phyloP scores from a whole-genome alignment of 1,140 invertebrate species.

The Geopemphigus sp. region DNA sequence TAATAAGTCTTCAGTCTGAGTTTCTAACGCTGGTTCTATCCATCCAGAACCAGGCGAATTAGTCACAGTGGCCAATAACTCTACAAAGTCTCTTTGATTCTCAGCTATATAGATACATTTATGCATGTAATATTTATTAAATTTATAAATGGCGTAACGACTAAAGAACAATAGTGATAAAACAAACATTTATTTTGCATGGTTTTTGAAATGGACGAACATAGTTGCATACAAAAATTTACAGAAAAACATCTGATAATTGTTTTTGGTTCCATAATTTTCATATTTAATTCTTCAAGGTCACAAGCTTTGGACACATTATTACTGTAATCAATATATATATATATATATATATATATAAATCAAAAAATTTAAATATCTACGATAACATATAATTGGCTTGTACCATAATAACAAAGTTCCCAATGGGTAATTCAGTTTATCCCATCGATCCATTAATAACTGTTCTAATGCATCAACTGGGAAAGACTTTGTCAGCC shows the following conservation, averaged over 20 bases:
- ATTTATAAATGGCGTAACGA: background rate
- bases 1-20: slow-evolving; percentile 24
- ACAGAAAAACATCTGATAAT: slow-evolving; percentile 23
- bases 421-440: slow-evolving; percentile 29
- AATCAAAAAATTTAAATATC: background rate
- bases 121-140: background rate
- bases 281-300: slow-evolving; percentile 7
- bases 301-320: background rate
- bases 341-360: too few species aligned
- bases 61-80: slow-evolving; percentile 27
- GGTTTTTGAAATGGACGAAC: slow-evolving; percentile 29
- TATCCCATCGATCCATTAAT: slow-evolving; percentile 29
- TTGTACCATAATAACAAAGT: slow-evolving; percentile 34
- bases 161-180: background rate
- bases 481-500: slow-evolving; percentile 36
- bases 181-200: slow-evolving; percentile 27
- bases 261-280: slow-evolving; percentile 38
- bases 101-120: slow-evolving; percentile 31
- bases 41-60: slow-evolving; percentile 39
- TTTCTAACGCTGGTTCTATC: slow-evolving; percentile 34
- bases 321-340: slow-evolving; percentile 36
- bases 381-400: background rate
- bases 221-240: slow-evolving; percentile 27
- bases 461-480: slow-evolving; percentile 34
- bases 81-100: slow-evolving; percentile 34